A percentile compares a stretch with the other conserved stretches of the same genome.
Conservation (phyloP, 2,888 invertebrate genomes). For the Timandra comae region DNA sequence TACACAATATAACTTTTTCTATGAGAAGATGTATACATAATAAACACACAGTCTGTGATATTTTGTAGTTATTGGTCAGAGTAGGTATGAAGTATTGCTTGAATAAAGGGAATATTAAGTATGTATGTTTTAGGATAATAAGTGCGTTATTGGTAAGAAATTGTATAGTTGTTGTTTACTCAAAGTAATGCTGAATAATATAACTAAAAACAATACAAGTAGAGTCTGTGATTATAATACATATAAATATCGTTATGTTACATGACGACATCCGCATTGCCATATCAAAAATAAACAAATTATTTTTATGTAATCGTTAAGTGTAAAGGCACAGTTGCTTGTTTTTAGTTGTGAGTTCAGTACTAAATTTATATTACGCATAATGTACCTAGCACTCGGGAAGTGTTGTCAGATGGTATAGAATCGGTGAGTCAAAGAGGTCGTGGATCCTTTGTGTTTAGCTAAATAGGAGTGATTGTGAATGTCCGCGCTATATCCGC, state of each 20-base stretch:
- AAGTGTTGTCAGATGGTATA: slow-evolving; percentile 33
- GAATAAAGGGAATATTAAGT: slow-evolving; percentile 61
- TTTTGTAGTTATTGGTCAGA: slow-evolving; percentile 75
- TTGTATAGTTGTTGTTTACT: slow-evolving; percentile 64
- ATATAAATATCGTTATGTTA: slow-evolving; percentile 65
- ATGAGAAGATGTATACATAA: slow-evolving; percentile 77
- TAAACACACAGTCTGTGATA: slow-evolving; percentile 77
- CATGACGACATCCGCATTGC: slow-evolving; percentile 64
- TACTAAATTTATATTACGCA: slow-evolving; percentile 43
- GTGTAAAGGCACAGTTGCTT: slow-evolving; percentile 33
- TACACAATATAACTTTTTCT: slow-evolving; percentile 71
- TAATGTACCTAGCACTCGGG: slow-evolving; percentile 25
- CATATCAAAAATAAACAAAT: slow-evolving; percentile 72
- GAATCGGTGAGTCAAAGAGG: slow-evolving; percentile 11
- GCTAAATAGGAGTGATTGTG: neutral
- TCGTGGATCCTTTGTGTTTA: slow-evolving; percentile 20
- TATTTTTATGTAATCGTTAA: slow-evolving; percentile 59
- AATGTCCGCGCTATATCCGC: no score
- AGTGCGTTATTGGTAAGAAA: slow-evolving; percentile 68
- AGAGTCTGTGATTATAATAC: slow-evolving; percentile 72
- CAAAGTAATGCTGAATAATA: slow-evolving; percentile 47
- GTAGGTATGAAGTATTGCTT: slow-evolving; percentile 73
- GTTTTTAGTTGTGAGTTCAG: slow-evolving; percentile 37
- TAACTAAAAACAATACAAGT: slow-evolving; percentile 52
- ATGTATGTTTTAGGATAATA: slow-evolving; percentile 68